Evolutionary conservation across 2,113 vertebrate species (phyloP).

Genomic region (Odontophorus gujanensis): DNA sequence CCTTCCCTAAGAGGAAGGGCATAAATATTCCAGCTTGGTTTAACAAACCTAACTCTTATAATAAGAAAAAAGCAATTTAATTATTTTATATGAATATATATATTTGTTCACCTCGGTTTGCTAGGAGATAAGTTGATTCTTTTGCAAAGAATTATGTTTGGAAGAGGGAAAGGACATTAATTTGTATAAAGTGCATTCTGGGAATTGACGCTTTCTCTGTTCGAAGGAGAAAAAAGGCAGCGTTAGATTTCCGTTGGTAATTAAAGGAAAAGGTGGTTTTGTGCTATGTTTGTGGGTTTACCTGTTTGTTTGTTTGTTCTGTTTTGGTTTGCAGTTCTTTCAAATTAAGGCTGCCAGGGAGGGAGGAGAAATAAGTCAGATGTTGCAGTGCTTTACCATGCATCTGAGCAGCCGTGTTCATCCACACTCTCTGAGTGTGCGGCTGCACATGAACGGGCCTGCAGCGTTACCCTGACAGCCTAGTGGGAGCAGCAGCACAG

Average conservation of each 20-base stretch:
- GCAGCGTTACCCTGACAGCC: not conserved
- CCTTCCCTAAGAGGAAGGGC: conserved; percentile 69
- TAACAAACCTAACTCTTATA: conserved; percentile 65
- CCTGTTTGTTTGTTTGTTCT: not conserved
- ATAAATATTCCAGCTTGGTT: conserved; percentile 64
- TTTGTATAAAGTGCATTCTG: conserved; percentile 41
- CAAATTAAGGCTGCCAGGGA: not conserved
- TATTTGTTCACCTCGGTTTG: conserved; percentile 46
- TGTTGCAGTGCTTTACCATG: not conserved
- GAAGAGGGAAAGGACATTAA: conserved; percentile 22
- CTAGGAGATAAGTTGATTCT: not conserved
- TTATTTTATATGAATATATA: conserved; percentile 19
- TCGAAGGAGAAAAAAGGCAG: not conserved
- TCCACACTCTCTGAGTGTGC: accelerated
- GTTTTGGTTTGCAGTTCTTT: not conserved
- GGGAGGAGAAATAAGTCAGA: not conserved
- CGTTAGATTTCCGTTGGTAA: not conserved
- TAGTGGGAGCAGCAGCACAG: not conserved
- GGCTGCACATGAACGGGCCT: not conserved
- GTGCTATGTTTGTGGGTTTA: not conserved
- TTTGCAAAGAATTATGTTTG: conserved; percentile 32
- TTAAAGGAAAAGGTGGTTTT: not conserved
- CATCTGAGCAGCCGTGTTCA: not conserved
- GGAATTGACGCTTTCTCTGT: conserved; percentile 17
- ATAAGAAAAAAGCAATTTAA: conserved; percentile 37